Conservation (phyloP, 2,113 vertebrate species). For the Ancistrus triradiatus region DNA sequence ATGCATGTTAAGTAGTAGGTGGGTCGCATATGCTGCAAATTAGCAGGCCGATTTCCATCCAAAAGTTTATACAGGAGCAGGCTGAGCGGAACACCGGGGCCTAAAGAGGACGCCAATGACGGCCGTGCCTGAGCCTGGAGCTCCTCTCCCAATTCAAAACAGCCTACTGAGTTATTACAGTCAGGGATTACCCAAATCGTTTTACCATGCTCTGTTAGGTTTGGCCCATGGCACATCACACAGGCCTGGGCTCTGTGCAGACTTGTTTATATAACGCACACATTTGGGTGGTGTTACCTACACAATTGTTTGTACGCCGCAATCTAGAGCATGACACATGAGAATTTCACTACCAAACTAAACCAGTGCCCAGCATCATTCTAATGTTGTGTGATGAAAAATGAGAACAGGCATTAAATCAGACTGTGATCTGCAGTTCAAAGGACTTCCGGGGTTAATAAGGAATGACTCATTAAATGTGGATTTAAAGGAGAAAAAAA, state of each 20-base stretch:
- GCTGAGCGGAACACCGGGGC: constrained; percentile 46
- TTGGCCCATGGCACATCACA: constrained; percentile 36
- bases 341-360: constrained; percentile 38
- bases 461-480: constrained; percentile 40
- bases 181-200: constrained; percentile 65
- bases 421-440: constrained; percentile 25
- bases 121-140: constrained; percentile 46
- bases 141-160: constrained; percentile 67
- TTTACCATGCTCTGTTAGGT: constrained; percentile 56
- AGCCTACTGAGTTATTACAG: constrained; percentile 59
- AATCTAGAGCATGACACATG: constrained; percentile 28
- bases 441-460: constrained; percentile 37
- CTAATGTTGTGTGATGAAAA: constrained; percentile 32
- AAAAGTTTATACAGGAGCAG: constrained; percentile 61
- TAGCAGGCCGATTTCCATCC: constrained; percentile 67
- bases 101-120: constrained; percentile 35
- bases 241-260: constrained; percentile 45
- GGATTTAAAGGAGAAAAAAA: constrained; percentile 37
- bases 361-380: constrained; percentile 34
- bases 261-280: constrained; percentile 44
- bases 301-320: constrained; percentile 27
- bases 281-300: constrained; percentile 25
- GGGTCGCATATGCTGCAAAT: constrained; percentile 66
- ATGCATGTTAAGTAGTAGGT: constrained; percentile 57
- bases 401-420: constrained; percentile 14